A percentile compares a stretch with the other conserved stretches of the same genome.
Evolutionary conservation across 2,113 vertebrate genomes (phyloP).

Genomic region (Albula glossodonta): DNA sequence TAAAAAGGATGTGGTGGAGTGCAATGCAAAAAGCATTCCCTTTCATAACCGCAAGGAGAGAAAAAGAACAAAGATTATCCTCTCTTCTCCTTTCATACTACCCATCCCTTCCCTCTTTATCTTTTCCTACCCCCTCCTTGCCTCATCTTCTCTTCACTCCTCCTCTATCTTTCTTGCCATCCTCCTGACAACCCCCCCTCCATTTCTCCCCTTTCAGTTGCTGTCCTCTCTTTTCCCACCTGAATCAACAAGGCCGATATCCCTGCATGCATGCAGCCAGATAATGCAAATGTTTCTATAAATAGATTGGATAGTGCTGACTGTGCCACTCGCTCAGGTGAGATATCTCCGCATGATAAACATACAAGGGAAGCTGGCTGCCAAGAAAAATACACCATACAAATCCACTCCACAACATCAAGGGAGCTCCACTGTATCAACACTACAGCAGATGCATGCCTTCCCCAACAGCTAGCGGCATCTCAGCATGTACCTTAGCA

Average conservation of each 20-base stretch:
- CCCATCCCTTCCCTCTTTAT: slow-evolving; percentile 6
- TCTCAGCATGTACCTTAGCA: neutral
- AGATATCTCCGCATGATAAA: slow-evolving; percentile 60
- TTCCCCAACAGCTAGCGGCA: neutral
- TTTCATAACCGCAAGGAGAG: neutral
- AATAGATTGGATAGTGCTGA: slow-evolving; percentile 70
- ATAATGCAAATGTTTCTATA: slow-evolving; percentile 75
- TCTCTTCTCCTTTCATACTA: slow-evolving; percentile 8
- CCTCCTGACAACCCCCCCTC: neutral
- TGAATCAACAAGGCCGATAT: slow-evolving; percentile 58
- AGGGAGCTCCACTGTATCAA: neutral
- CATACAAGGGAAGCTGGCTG: slow-evolving; percentile 23
- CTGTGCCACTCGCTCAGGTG: slow-evolving; percentile 62
- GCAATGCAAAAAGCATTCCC: neutral
- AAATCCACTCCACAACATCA: neutral
- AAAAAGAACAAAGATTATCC: neutral
- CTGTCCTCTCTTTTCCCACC: slow-evolving; percentile 28
- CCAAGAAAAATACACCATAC: slow-evolving; percentile 25
- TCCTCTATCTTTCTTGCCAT: neutral
- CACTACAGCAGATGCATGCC: no score
- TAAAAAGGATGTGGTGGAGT: neutral
- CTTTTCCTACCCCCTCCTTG: neutral
- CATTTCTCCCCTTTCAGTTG: neutral
- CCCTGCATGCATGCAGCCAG: slow-evolving; percentile 52
- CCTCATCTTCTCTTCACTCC: neutral